phyloP scores from a whole-genome alignment of 2,797 vertebrate genomes.

The Galagoides demidoff region DNA sequence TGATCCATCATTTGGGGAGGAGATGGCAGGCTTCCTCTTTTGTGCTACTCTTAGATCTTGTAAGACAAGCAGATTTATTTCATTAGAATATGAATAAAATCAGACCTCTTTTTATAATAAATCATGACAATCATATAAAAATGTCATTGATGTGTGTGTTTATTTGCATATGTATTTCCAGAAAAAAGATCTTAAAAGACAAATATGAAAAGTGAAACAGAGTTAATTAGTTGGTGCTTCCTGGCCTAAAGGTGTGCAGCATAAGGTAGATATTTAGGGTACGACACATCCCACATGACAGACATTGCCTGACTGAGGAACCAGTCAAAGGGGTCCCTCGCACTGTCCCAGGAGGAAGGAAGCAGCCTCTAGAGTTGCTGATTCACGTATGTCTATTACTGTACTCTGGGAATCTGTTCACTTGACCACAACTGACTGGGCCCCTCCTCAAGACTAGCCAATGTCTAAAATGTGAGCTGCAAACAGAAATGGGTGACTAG shows the following conservation, averaged over 20 bases:
- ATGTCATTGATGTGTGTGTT: neutral
- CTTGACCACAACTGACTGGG: neutral
- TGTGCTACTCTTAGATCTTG: neutral
- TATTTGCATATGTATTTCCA: neutral
- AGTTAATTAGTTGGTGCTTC: neutral
- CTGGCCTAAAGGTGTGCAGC: neutral
- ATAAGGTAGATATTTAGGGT: neutral
- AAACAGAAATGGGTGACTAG: neutral
- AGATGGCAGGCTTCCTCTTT: neutral
- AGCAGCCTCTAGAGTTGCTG: neutral
- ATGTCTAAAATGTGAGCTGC: neutral
- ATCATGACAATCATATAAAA: neutral
- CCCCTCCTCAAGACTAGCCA: neutral
- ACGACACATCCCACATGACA: neutral
- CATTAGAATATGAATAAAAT: constrained; percentile 25
- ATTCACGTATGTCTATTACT: neutral
- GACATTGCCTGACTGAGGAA: neutral
- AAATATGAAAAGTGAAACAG: constrained; percentile 40
- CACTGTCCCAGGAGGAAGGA: neutral
- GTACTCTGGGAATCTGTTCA: neutral
- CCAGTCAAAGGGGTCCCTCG: neutral
- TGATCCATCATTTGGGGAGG: neutral
- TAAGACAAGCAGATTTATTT: neutral
- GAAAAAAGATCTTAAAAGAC: neutral
- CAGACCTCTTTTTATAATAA: neutral